Percentiles rank a stretch among this genome's conserved stretches.
Conservation (phyloP, 2,113 vertebrate genomes). For the Oryzias woworae region DNA sequence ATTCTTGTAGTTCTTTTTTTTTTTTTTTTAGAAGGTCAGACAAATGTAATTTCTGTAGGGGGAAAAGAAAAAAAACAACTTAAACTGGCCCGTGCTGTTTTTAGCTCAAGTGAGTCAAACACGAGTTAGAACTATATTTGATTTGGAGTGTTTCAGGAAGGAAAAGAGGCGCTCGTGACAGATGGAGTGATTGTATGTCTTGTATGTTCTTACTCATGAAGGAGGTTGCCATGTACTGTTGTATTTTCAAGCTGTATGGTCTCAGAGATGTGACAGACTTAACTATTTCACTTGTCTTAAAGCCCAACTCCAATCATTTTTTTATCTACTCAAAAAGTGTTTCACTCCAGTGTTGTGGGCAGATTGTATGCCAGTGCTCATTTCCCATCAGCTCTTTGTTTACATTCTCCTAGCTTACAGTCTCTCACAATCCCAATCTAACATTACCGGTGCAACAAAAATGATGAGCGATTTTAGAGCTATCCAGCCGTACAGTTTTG, state of each 20-base stretch:
- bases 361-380: too few species aligned
- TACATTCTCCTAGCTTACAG: too few species aligned
- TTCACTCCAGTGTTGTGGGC: too few species aligned
- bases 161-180: constrained; percentile 12
- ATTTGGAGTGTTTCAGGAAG: constrained; percentile 12
- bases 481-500: too few species aligned
- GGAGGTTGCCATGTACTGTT: constrained; percentile 5
- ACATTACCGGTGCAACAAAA: too few species aligned
- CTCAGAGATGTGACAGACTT: neutral
- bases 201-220: constrained; percentile 8
- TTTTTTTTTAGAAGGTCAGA: constrained; percentile 1
- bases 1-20: neutral
- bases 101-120: constrained; percentile 1
- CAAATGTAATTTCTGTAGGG: constrained; percentile 1
- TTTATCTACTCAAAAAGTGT: too few species aligned
- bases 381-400: too few species aligned
- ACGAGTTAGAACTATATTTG: neutral
- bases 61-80: neutral
- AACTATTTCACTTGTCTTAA: neutral
- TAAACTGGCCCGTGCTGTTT: constrained; percentile 1
- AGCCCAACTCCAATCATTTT: too few species aligned
- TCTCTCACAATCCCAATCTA: too few species aligned
- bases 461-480: too few species aligned
- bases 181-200: neutral
- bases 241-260: neutral